Evolutionary conservation across 1,140 invertebrate species (phyloP), one percentile per base, ranked within the genome.

Genomic region (Drosophila santomea): DNA sequence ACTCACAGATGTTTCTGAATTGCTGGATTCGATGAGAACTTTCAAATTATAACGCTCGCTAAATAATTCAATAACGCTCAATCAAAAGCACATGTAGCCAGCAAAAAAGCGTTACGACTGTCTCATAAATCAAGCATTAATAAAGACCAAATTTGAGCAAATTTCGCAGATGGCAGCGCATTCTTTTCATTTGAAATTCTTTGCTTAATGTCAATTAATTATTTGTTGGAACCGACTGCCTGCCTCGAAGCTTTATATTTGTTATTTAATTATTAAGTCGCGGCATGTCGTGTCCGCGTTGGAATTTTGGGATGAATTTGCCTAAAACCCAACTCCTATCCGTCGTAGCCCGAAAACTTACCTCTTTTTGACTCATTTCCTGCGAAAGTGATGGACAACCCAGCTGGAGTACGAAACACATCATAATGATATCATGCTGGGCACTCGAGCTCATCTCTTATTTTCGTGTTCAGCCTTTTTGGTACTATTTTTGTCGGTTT

Each of bases 121-220:
- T 36, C 43, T 23, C 59, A 84, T 84, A 84, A 84, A 84, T 86
- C 74, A 85, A 51, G 35, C 82, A 85, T 74, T 85, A 74, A 85
- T 80, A 80, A 85, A 72, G 85, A 67, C 64, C 52, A 80, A 84
- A 86, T 78, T 57, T 81, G 66, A 41, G 63, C 64, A 77, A 67
- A 78, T 69, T 75, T 75, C 59, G 51, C 39, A 68, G 20, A 28
- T 43, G n/a, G 51, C 45, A 47, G 45, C 50, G 48, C 28, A 39
- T 41, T 51, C 47, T 38, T 74, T 51, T 45, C 67, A 56, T 72
- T 74, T 85, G 81, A 86, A 81, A 78, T 82, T 86, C 78, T 88
- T 86, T 82, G 62, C 68, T 72, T 86, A 86, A 86, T 88, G 74
- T 82, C 82, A 86, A 86, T 86, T 88, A 86, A 79, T 86, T 88